Evolutionary conservation across 1,140 invertebrate genomes (phyloP), one percentile per base, ranked within the genome.

Genomic region (Drosophila pachea): DNA sequence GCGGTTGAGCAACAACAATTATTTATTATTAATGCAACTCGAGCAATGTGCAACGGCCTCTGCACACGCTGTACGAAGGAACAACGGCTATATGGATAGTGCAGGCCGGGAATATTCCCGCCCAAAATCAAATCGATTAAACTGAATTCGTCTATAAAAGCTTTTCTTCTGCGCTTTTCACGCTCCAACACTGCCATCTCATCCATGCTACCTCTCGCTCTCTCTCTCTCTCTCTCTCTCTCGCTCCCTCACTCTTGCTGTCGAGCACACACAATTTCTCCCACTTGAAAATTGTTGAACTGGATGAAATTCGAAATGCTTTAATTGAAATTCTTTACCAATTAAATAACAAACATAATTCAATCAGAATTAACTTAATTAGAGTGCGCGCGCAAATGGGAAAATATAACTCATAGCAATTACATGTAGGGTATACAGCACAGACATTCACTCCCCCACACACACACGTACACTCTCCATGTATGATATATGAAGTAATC

Each of bases 1-100:
- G 78, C 54, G 78, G 78, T 75, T 61, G 72, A 53, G 63, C 56
- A 47, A 40, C 43, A 48, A 63, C 38, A 79, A 66, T 62, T 45
- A 65, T 48, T 49, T 53, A 31, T 38, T 38, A 55, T 31, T 42
- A 33, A 48, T 29, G 8, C 7, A 11, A 36, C 11, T 12, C 29
- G 16, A 32, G n/a, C 43, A 55, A 53, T 47, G 1, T 62, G 7
- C 16, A 22, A 14, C 33, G 56, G 47, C 56, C 29, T 7, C 4
- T 3, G 12, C 29, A 49, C 12, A 49, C 29, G 31, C 47, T 49
- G 29, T 22, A 49, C 36, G 22, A 22, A 22, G 22, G 22, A 22
- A 22, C 22, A 22, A 22, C 22, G 22, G 22, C 22, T 1, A 22
- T 3, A 3, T 22, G 22, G 22, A 22, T 22, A 22, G 3, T 22